Evolutionary conservation across 2,113 vertebrate species (phyloP), one percentile per base, ranked within the genome.

Genomic region (Girardinichthys multiradiatus): DNA sequence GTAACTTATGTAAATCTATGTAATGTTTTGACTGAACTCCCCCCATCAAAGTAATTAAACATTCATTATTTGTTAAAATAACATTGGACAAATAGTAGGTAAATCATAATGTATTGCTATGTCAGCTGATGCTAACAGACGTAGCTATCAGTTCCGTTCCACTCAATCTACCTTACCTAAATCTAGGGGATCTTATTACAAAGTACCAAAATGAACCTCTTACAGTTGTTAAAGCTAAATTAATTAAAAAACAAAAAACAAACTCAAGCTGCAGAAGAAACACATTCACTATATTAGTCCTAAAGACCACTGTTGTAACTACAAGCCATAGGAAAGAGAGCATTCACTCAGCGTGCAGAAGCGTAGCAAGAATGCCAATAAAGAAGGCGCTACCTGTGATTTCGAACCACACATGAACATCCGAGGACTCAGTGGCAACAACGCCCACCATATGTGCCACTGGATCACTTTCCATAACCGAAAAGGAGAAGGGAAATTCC

Each of bases 391-490:
- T 95, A 99, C 98, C 98, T 76, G 93, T 96, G 94, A 99, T 98
- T 90, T 99, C 97, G 92, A 99, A 99, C 98, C 98, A 99, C 57
- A 98, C 94, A 0, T 95, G 93, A 29, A 91, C 93, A 83, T 96
- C 94, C 24, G 92, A 91, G 35, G 95, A 95, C 66, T 99, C 96
- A 5, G 96, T 96, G 85, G 95, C 89, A 70, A 99, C 94, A 2
- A 99, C 96, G 1, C 97, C 97, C 66, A 99, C 96, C 98, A 99
- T 99, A 91, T 99, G 97, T 59, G 96, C 95, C 62, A 99, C 96
- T 0, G 97, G 96, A 84, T 99, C 98, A n/a, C 95, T 98, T 79
- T 99, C 98, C 97, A 99, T 99, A 26, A 99, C 96, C 0, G 97
- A 97, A 59, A 99, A 99, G 75, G 94, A 92, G 80, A 97, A 97